A percentile compares a stretch with the other conserved stretches of the same genome.
Evolutionary conservation across 2,888 invertebrate species (phyloP).

Genomic region (Plagiodera versicolora): DNA sequence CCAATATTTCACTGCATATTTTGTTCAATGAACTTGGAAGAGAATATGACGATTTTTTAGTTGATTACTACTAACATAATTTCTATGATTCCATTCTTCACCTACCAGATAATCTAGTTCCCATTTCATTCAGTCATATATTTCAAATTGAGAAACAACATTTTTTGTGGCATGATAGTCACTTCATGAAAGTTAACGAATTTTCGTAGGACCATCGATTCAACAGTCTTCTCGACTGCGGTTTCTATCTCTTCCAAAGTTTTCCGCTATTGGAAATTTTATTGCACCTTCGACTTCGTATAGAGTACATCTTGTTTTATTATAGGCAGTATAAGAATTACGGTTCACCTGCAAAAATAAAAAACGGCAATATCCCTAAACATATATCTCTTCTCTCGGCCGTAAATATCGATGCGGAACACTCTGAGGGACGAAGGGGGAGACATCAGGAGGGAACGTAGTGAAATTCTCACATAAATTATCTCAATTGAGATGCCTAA

Average conservation of each 20-base stretch:
- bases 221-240: background rate
- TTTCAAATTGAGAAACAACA: background rate
- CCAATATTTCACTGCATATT: too few relatives aligned
- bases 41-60: too few relatives aligned
- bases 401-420: conserved; percentile 1
- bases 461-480: background rate
- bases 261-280: conserved; percentile 26
- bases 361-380: conserved; percentile 25
- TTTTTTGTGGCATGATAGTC: background rate
- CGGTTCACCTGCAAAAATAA: conserved; percentile 34
- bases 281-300: conserved; percentile 17
- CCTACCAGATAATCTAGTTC: too few relatives aligned
- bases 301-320: conserved; percentile 35
- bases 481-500: too few relatives aligned
- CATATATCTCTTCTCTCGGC: conserved; percentile 3
- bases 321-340: conserved; percentile 40
- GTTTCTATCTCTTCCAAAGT: conserved; percentile 4
- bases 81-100: too few relatives aligned
- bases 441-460: too few relatives aligned
- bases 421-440: background rate
- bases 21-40: too few relatives aligned
- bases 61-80: too few relatives aligned
- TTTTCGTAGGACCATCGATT: background rate
- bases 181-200: background rate
- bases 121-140: too few relatives aligned